Evolutionary conservation across 2,797 vertebrate genomes (phyloP), one percentile per base, ranked within the genome.

Genomic region (Euthynnus affinis): DNA sequence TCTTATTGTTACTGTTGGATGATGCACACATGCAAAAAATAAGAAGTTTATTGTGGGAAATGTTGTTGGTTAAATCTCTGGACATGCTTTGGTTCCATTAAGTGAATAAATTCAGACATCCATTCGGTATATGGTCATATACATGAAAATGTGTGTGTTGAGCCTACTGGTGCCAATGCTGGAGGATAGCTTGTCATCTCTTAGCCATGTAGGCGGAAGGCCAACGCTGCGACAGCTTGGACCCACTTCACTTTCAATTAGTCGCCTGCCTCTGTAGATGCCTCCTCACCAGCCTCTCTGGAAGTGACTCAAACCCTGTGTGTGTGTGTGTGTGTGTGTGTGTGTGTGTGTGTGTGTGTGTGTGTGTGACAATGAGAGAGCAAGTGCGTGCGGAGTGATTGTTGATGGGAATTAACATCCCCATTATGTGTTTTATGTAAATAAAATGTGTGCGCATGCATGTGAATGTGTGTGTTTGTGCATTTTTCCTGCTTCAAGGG

Each of bases 181-280:
- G 3, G 44, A 56, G 48, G 51, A 74, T 56, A 48, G 57, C 51
- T 60, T 57, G 60, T 80, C 76, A 61, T 78, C 44, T 73, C 23
- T 60, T 59, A 40, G 56, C 48, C 57, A 49, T 56, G 69, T 72
- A 76, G 86, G 78, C 57, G 7, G 61, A 71, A 42, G 68, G 69
- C 83, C 74, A 88, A 49, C 4, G 37, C 64, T 58, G 51, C 40
- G 18, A 70, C 71, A 78, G 81, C 86, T 91, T 87, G 87, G 83
- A 68, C 59, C 75, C 66, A 75, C 81, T 86, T 90, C 83, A 79
- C 63, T 86, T 88, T 89, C 79, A 84, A 88, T 93, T 88, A 89
- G 80, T 72, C 61, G 67, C 46, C 66, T 82, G 83, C 76, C 84
- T 77, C 80, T 76, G 56, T 82, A 71, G 79, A 70, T 65, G 63